Percentiles rank a stretch among this genome's conserved stretches.
Evolutionary conservation across 2,797 vertebrate species (phyloP).

Genomic region (Otolemur crassicaudatus): DNA sequence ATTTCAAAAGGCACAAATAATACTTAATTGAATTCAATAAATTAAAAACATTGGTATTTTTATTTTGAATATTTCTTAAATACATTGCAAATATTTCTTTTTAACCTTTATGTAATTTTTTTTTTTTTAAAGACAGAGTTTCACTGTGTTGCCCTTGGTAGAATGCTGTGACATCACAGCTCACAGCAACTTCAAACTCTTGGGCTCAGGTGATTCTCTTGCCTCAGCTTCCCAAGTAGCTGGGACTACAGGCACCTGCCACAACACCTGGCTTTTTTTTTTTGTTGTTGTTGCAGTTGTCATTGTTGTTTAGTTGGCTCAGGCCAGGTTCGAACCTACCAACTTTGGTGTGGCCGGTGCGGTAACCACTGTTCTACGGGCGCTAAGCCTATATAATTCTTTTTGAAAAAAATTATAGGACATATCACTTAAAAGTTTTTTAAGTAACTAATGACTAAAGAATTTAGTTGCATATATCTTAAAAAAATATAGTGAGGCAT

Average conservation of each 20-base stretch:
- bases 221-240: too few species aligned
- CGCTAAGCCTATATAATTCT: neutral
- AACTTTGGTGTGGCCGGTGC: too few species aligned
- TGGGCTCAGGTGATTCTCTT: too few species aligned
- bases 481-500: constrained; percentile 30
- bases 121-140: neutral
- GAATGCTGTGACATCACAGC: too few species aligned
- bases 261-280: too few species aligned
- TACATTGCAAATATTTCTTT: constrained; percentile 32
- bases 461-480: constrained; percentile 22
- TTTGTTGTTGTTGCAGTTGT: too few species aligned
- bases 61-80: constrained; percentile 54
- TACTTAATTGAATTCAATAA: neutral
- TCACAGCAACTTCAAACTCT: too few species aligned
- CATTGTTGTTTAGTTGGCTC: too few species aligned
- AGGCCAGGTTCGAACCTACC: too few species aligned
- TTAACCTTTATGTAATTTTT: constrained; percentile 19
- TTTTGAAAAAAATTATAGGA: constrained; percentile 12
- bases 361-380: too few species aligned
- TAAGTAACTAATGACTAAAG: constrained; percentile 40
- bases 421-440: constrained; percentile 37
- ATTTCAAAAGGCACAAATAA: constrained; percentile 37
- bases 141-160: too few species aligned
- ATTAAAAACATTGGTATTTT: neutral
- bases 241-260: too few species aligned